A percentile compares a stretch with the other conserved stretches of the same genome.
These are phyloP conservation scores for Chrysoperla carnea DNA, from an alignment of 1,140 invertebrate genomes.

Conservation along the genomic window DNA sequence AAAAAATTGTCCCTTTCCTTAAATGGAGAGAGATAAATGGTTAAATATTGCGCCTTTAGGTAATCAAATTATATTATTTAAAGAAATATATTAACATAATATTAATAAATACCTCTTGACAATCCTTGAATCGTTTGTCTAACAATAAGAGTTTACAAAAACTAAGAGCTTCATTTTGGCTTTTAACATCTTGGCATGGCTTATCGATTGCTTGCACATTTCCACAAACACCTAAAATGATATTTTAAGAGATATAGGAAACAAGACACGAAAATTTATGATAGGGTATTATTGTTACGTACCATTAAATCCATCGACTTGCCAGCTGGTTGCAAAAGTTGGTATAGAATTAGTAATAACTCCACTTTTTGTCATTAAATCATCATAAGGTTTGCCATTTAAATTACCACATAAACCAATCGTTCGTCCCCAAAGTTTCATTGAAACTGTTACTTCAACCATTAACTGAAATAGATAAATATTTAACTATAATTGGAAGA, in stretches of 20 bases:
- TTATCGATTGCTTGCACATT: too few relatives aligned
- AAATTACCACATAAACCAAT: slow-evolving; percentile 63
- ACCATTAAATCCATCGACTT: slow-evolving; percentile 43
- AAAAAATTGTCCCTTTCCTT: too few relatives aligned
- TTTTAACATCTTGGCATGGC: too few relatives aligned
- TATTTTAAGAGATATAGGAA: too few relatives aligned
- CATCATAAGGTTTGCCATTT: slow-evolving; percentile 49
- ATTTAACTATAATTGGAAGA: slow-evolving; percentile 2
- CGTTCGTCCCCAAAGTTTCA: slow-evolving; percentile 56
- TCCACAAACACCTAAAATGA: too few relatives aligned
- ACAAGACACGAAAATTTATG: too few relatives aligned
- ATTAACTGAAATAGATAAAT: slow-evolving; percentile 30
- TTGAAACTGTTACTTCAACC: slow-evolving; percentile 40
- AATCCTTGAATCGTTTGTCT: slow-evolving; percentile 41
- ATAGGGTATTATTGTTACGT: slow-evolving; percentile 5
- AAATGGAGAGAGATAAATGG: too few relatives aligned
- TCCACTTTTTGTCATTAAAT: slow-evolving; percentile 43
- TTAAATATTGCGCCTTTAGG: too few relatives aligned
- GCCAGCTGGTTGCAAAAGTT: slow-evolving; percentile 46
- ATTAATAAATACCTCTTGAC: slow-evolving; percentile 31
- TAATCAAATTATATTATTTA: too few relatives aligned
- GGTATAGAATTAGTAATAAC: slow-evolving; percentile 23
- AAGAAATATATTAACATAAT: too few relatives aligned
- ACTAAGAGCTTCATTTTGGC: slow-evolving; percentile 26
- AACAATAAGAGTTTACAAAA: slow-evolving; percentile 43